Evolutionary conservation across 2,113 vertebrate species (phyloP).

Genomic region (Casuarius casuarius): DNA sequence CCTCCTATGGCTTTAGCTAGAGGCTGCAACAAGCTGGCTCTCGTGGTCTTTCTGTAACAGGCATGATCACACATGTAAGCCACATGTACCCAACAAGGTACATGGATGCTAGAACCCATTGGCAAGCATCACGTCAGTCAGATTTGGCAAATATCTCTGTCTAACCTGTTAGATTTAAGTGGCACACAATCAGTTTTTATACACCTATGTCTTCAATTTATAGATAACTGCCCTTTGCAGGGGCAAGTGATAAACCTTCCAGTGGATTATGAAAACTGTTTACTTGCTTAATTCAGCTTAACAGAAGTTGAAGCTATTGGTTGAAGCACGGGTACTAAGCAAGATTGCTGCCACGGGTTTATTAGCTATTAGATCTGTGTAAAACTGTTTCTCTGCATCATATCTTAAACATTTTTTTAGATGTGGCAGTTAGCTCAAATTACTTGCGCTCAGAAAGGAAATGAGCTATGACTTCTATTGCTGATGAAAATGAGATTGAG

Average conservation of each 20-base stretch:
- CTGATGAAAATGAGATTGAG: background rate
- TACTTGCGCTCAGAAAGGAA: background rate
- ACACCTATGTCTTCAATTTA: no score
- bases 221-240: accelerated
- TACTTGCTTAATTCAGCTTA: background rate
- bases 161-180: background rate
- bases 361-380: background rate
- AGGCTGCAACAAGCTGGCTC: conserved; percentile 49
- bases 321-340: background rate
- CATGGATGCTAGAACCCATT: background rate
- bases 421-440: background rate
- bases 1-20: conserved; percentile 41
- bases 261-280: background rate
- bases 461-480: background rate
- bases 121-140: background rate
- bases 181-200: background rate
- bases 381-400: background rate
- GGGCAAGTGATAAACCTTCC: accelerated
- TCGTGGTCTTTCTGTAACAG: conserved; percentile 9
- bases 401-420: background rate
- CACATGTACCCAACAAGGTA: background rate
- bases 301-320: background rate
- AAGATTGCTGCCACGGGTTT: background rate
- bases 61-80: conserved; percentile 9
- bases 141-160: background rate